Base-by-base conservation (phyloP, 2,797 vertebrate species). In the Cyprinella venusta region DNA sequence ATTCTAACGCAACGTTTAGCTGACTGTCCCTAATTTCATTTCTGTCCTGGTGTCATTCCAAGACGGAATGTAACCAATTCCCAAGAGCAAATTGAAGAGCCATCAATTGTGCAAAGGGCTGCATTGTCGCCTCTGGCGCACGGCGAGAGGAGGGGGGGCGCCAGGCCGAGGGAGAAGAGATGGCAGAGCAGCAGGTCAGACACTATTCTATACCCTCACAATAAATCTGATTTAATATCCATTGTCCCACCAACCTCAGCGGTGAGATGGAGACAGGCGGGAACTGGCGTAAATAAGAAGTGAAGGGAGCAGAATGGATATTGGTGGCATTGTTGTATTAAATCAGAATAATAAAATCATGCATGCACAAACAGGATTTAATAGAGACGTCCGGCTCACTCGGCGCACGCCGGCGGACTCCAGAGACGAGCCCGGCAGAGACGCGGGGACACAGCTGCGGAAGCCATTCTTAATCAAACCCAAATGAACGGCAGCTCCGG, bases 171-270 rank as follows among this genome's bases (percentile, higher is more conserved):
- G 54, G 84, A 89, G 76, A 87, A 89, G 91, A 87, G 83, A 81
- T 80, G 87, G 86, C 81, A 87, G 90, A 88, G 91, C 85, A 50
- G 72, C 63, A 76, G 91, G 92, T 92, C 90, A 89, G 88, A 91
- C 88, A 80, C 80, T 74, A 86, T 91, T 92, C 89, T 91, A 88
- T 86, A 86, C 85, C 90, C 90, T 76, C 45, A 91, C 91, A 90
- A 93, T 94, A 93, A 94, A 95, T 93, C 88, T 90, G 90, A 94
- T 94, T 94, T 94, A 93, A 92, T 93, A 91, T 91, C 89, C 87
- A 88, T 91, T 93, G 91, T 89, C 88, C 86, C 61, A 83, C 89
- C 89, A 91, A 85, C 81, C 88, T 74, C 67, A 67, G 70, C 9
- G 45, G 38, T 3, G 86, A 33, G 72, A 56, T 21, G 9, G 76